Evolutionary conservation across 2,888 invertebrate genomes (phyloP).

Genomic region (Hirtodrosophila duncani): DNA sequence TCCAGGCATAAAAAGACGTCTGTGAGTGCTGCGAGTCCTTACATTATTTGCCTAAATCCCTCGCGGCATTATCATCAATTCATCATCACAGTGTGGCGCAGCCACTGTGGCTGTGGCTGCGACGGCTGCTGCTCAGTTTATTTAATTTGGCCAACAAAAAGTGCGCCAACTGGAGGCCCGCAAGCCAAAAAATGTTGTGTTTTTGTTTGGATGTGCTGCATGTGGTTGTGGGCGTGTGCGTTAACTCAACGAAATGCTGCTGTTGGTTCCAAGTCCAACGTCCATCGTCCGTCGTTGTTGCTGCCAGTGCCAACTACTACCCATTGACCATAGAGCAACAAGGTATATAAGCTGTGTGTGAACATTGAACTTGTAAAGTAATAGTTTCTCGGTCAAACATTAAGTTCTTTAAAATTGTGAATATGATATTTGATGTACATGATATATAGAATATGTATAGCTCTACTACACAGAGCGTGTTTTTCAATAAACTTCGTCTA

Average conservation of each 20-base stretch:
- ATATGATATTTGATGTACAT: too few relatives aligned
- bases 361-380: too few relatives aligned
- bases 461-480: too few relatives aligned
- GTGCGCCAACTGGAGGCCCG: constrained; percentile 33
- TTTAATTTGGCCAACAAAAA: constrained; percentile 61
- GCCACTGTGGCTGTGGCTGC: constrained; percentile 6
- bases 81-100: constrained; percentile 54
- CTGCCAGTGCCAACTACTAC: neutral
- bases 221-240: constrained; percentile 22
- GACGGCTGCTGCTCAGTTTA: constrained; percentile 36
- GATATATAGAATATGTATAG: too few relatives aligned
- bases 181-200: constrained; percentile 28
- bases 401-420: too few relatives aligned
- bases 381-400: too few relatives aligned
- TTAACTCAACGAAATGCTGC: constrained; percentile 1
- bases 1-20: constrained; percentile 13
- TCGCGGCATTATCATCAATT: constrained; percentile 67
- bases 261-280: neutral
- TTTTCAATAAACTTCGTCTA: too few relatives aligned
- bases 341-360: too few relatives aligned
- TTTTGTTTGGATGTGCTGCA: constrained; percentile 5
- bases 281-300: constrained; percentile 11
- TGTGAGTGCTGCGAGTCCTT: constrained; percentile 7
- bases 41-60: constrained; percentile 51
- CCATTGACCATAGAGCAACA: too few relatives aligned